phyloP scores from a whole-genome alignment of 1,140 invertebrate genomes.

The Musca vetustissima region DNA sequence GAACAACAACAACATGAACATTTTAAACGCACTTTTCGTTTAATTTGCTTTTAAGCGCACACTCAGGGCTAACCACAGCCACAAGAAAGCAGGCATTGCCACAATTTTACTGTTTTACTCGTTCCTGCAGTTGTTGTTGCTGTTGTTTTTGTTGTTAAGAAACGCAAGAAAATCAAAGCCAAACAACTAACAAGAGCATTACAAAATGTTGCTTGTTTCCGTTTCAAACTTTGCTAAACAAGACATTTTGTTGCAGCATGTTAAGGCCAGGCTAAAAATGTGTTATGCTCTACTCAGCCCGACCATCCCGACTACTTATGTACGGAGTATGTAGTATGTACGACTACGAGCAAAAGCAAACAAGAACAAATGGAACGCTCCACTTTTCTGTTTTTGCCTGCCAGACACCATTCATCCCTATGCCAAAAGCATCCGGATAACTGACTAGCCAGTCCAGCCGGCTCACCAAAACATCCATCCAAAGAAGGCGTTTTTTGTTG shows the following conservation, averaged over 20 bases:
- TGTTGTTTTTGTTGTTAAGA: neutral
- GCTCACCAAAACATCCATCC: too few species aligned
- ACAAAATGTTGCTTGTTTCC: conserved; percentile 23
- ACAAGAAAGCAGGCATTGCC: neutral
- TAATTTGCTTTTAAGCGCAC: neutral
- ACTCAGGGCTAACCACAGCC: neutral
- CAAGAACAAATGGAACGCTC: too few species aligned
- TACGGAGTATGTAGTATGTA: too few species aligned
- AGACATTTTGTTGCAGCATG: conserved; percentile 21
- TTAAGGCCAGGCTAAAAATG: neutral
- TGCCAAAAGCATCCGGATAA: too few species aligned
- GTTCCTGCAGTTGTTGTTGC: neutral
- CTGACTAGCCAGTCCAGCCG: too few species aligned
- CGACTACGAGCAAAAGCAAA: too few species aligned
- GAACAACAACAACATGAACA: conserved; percentile 5
- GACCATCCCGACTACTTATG: too few species aligned
- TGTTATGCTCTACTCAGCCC: neutral
- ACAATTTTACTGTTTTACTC: neutral
- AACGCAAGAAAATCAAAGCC: neutral
- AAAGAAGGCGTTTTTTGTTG: too few species aligned
- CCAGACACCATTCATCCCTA: too few species aligned
- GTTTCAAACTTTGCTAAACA: conserved; percentile 24
- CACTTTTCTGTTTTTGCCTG: too few species aligned
- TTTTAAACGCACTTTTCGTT: conserved; percentile 1
- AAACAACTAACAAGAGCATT: conserved; percentile 22